Conservation (phyloP, 2,797 vertebrate species). For the Iguana delicatissima region DNA sequence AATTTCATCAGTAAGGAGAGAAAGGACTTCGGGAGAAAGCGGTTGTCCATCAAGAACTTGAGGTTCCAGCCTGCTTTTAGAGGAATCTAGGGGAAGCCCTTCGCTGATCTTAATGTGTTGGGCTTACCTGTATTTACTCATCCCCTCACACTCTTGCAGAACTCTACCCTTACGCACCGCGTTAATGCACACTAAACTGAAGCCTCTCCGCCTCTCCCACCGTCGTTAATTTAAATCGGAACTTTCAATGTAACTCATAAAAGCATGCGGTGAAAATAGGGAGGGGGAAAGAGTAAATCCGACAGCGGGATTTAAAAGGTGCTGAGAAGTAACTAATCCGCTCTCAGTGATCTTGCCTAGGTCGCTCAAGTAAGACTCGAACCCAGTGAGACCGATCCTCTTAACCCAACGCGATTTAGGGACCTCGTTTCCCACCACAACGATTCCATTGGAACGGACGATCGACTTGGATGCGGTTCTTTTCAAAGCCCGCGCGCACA, state of each 20-base stretch:
- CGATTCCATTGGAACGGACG: background rate
- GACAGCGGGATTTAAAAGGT: background rate
- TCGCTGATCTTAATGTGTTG: background rate
- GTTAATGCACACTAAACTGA: background rate
- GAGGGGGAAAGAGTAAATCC: background rate
- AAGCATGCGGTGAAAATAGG: background rate
- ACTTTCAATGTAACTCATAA: background rate
- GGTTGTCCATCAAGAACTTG: background rate
- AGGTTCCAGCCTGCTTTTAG: no score
- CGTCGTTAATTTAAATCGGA: background rate
- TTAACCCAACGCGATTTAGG: background rate
- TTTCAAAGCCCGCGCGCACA: background rate
- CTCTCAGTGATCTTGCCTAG: background rate
- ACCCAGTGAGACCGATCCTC: background rate
- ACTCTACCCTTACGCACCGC: no score
- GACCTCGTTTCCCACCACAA: background rate
- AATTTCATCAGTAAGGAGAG: background rate
- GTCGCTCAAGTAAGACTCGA: background rate
- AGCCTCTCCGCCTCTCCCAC: rapidly evolving
- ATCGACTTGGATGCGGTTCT: background rate
- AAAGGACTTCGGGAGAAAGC: no score
- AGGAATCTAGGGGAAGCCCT: background rate
- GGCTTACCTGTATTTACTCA: background rate
- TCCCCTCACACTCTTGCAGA: background rate
- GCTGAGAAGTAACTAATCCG: background rate